These are phyloP conservation scores for Phortica variegata DNA, from an alignment of 1,140 invertebrate genomes.

Conservation along the genomic window DNA sequence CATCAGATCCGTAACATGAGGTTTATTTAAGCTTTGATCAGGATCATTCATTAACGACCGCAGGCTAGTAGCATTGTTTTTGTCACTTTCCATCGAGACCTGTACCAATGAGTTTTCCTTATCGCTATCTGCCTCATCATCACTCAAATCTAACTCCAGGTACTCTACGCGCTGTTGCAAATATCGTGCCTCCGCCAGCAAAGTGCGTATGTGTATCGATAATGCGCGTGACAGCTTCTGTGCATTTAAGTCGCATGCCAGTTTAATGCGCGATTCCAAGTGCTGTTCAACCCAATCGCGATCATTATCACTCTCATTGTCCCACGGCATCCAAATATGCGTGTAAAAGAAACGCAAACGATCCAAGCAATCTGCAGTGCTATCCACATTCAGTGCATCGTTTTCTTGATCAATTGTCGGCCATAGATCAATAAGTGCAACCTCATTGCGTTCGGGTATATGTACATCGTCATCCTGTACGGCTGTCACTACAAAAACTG, in stretches of 20 bases:
- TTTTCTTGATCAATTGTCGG: conserved; percentile 63
- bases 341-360: conserved; percentile 64
- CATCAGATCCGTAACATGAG: conserved; percentile 58
- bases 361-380: conserved; percentile 60
- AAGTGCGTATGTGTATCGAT: conserved; percentile 60
- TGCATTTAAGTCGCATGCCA: conserved; percentile 65
- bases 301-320: conserved; percentile 63
- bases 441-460: conserved; percentile 62
- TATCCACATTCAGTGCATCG: conserved; percentile 54
- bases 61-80: conserved; percentile 7
- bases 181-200: conserved; percentile 61
- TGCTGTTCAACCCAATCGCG: conserved; percentile 61
- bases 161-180: conserved; percentile 59
- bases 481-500: conserved; percentile 59
- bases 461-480: conserved; percentile 64
- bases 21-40: conserved; percentile 33
- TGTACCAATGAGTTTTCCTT: conserved; percentile 29
- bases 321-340: conserved; percentile 67
- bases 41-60: too few species aligned
- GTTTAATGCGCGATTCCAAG: conserved; percentile 61
- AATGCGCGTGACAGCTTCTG: conserved; percentile 53
- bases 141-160: conserved; percentile 59
- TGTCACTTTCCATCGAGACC: background rate
- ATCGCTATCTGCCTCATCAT: conserved; percentile 50
- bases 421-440: conserved; percentile 62